Evolutionary conservation across 2,888 invertebrate species (phyloP), one percentile per base, ranked within the genome.

Genomic region (Drosophila cognata): DNA sequence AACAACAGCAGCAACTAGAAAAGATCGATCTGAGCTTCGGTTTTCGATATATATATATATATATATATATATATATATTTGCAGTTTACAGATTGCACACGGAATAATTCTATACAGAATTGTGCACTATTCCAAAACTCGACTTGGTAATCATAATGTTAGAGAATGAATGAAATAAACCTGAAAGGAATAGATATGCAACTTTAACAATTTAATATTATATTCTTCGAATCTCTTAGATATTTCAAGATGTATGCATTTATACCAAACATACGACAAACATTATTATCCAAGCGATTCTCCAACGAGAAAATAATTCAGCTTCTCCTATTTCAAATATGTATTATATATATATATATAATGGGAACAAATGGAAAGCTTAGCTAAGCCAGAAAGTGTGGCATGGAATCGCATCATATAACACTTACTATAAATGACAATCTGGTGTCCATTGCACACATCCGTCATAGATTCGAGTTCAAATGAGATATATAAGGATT

Each of bases 1-100:
- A 56, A 46, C 25, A 68, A 41, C 38, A 56, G 46, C 46, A 55
- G 31, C 31, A 62, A 43, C 28, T 55, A 18, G 36, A 2, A 28
- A 25, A 28, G 28, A 25, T 25, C 13, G 4, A 46, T 25, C 16
- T 25, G 21, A 21, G 21, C 43, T 33, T 33, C 33, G 36, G 7
- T 18, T 36, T 16, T 4, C 16, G 10, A 13, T 13, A 33, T 35
- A 11, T 8, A 18, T 18, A 38, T 18, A 18, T 38, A 18, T 16
- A 46, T 46, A 21, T 21, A 16, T 21, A 46, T 13, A 13, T 16
- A 43, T 43, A 43, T 6, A 2, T 5, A 43, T 11, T 43, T 43
- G 43, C 43, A 43, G 43, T 21, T 21, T 11, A 6, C 2, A 43
- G 21, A 21, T 21, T 43, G 43, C 6, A 43, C 43, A 21, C 8